Percentiles rank a stretch among this genome's conserved stretches.
Evolutionary conservation across 2,888 invertebrate species (phyloP).

Genomic region (Mystacides longicornis): DNA sequence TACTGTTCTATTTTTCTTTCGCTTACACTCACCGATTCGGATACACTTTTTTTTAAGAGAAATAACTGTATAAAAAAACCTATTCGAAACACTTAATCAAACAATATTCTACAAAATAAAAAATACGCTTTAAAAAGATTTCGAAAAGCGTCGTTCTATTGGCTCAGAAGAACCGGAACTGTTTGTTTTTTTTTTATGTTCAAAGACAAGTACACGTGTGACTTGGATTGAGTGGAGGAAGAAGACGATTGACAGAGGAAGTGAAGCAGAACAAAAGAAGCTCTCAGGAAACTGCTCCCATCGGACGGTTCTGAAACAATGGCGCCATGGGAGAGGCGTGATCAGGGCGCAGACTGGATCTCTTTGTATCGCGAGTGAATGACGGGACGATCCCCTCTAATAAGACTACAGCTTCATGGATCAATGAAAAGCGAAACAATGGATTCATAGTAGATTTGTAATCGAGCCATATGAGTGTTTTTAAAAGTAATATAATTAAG

Average conservation of each 20-base stretch:
- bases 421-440: neutral
- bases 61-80: too few relatives aligned
- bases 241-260: neutral
- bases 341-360: neutral
- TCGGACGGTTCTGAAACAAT: neutral
- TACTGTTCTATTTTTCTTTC: too few relatives aligned
- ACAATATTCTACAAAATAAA: too few relatives aligned
- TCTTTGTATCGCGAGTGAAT: neutral
- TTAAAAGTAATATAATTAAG: too few relatives aligned
- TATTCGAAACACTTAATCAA: too few relatives aligned
- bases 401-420: neutral
- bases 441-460: too few relatives aligned
- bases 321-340: neutral
- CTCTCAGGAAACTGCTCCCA: neutral
- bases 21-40: too few relatives aligned
- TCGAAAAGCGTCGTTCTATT: too few relatives aligned
- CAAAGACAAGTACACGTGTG: neutral
- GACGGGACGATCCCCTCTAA: slow-evolving; percentile 1
- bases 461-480: too few relatives aligned
- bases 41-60: too few relatives aligned
- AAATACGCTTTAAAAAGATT: too few relatives aligned
- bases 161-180: neutral
- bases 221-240: neutral
- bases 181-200: neutral
- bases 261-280: neutral